phyloP scores from a whole-genome alignment of 2,797 vertebrate genomes.

The Cheirogaleus major region DNA sequence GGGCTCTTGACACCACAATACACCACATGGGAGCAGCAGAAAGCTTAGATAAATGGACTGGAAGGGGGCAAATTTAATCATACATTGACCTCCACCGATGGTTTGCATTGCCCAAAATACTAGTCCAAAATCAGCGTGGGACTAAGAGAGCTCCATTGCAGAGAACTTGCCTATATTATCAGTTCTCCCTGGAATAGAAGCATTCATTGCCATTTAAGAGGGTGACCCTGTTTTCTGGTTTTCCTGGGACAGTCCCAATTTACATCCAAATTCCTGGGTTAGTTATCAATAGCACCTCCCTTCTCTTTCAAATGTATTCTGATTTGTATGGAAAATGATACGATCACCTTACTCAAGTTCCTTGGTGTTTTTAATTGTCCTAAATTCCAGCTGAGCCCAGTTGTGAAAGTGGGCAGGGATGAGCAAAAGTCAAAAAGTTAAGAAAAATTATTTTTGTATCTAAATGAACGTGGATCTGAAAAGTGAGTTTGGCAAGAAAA shows the following conservation, averaged over 20 bases:
- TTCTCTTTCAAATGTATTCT: background rate
- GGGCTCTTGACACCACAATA: background rate
- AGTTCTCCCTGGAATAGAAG: background rate
- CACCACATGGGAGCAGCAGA: slow-evolving; percentile 6
- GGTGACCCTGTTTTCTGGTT: background rate
- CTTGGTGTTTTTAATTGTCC: background rate
- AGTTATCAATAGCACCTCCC: background rate
- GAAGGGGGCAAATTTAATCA: background rate
- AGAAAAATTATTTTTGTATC: background rate
- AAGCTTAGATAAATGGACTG: background rate
- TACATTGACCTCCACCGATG: background rate
- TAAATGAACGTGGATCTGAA: background rate
- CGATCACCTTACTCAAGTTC: background rate
- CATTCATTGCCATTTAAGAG: background rate
- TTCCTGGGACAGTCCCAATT: background rate
- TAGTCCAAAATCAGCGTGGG: background rate
- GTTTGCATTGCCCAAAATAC: background rate
- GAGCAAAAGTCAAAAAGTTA: background rate
- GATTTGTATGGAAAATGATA: background rate
- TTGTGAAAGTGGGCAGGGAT: background rate
- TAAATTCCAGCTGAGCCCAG: background rate
- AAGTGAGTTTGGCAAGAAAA: background rate
- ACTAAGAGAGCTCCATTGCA: background rate
- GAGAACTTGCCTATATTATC: background rate
- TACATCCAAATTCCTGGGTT: background rate